phyloP scores from a whole-genome alignment of 2,113 vertebrate species.

The Myiopsitta monachus region DNA sequence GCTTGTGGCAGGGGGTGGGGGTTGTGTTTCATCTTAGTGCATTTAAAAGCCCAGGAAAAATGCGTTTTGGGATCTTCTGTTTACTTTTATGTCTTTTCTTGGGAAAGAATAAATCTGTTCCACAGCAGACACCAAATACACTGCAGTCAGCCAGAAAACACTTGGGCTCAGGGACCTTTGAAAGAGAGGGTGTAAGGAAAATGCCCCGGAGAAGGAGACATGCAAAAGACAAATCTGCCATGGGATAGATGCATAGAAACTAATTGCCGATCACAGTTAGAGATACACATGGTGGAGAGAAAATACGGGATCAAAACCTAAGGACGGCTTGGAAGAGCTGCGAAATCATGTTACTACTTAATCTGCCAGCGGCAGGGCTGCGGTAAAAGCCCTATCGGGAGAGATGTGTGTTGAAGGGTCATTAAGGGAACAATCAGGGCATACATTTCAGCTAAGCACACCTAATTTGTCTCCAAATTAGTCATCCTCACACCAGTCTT shows the following conservation, averaged over 20 bases:
- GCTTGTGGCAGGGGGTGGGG: not conserved
- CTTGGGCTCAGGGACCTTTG: not conserved
- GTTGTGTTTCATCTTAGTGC: not conserved
- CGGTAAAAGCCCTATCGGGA: not conserved
- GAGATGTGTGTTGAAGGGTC: not conserved
- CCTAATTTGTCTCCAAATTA: conserved; percentile 29
- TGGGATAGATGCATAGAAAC: not conserved
- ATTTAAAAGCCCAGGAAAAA: conserved; percentile 55
- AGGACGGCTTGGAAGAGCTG: not conserved
- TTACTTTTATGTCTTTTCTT: conserved; percentile 61
- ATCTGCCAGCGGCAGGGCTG: not conserved
- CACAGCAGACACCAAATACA: not conserved
- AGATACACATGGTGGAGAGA: not conserved
- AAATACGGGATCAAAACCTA: not conserved
- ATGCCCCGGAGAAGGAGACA: not conserved
- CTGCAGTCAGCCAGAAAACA: not conserved
- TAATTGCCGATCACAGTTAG: not conserved
- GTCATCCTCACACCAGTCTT: not conserved
- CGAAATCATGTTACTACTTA: not conserved
- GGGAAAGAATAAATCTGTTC: conserved; percentile 61
- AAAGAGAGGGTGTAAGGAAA: conserved; percentile 4
- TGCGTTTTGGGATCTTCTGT: conserved; percentile 57
- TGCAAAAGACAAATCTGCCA: not conserved
- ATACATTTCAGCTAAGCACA: not conserved
- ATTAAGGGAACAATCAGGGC: not conserved